Conservation (phyloP, 2,113 vertebrate genomes). For the Bubalus kerabau region DNA sequence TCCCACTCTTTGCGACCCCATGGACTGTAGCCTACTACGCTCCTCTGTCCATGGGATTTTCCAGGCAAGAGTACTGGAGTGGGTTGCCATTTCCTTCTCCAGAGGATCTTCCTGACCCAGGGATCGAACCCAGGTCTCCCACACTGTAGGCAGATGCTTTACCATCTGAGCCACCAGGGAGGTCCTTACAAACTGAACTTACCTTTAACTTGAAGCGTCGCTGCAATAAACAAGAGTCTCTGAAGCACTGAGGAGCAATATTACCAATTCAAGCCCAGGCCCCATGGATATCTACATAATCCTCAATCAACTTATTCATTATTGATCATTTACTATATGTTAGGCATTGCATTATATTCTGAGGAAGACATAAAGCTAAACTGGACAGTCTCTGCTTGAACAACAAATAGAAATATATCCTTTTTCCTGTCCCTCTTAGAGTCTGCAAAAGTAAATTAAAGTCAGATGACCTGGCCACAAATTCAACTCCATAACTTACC, state of each 20-base stretch:
- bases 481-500: background rate
- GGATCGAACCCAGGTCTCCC: too few relatives aligned
- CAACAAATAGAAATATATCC: background rate
- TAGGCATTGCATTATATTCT: background rate
- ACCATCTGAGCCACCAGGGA: too few relatives aligned
- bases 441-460: conserved; percentile 9
- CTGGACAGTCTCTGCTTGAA: background rate
- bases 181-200: background rate
- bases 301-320: background rate
- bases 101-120: too few relatives aligned
- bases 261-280: background rate
- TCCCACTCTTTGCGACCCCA: too few relatives aligned
- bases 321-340: background rate
- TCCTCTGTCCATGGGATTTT: too few relatives aligned
- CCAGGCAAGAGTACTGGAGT: too few relatives aligned
- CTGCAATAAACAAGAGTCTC: background rate
- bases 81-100: too few relatives aligned
- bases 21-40: too few relatives aligned
- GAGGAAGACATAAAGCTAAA: background rate
- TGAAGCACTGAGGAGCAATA: background rate
- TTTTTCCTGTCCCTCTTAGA: background rate
- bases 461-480: background rate
- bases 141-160: too few relatives aligned
- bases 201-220: background rate
- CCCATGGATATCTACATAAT: background rate